These are phyloP conservation scores for Euschistus heros DNA, from an alignment of 1,140 invertebrate species.

Conservation along the genomic window DNA sequence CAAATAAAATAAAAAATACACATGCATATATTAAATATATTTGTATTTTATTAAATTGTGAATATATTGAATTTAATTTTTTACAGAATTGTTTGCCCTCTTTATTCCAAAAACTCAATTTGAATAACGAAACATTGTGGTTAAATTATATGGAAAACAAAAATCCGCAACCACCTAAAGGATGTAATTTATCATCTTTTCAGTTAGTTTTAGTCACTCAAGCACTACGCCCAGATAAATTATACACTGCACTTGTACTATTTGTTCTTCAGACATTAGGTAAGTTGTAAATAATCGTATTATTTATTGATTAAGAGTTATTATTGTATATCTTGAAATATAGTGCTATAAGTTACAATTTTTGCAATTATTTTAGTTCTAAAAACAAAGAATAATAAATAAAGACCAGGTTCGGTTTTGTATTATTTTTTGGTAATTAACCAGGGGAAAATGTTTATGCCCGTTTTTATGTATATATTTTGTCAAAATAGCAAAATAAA, in stretches of 20 bases:
- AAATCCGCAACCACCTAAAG: slow-evolving; percentile 33
- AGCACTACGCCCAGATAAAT: slow-evolving; percentile 67
- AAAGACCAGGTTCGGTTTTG: no score
- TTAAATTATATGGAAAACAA: slow-evolving; percentile 48
- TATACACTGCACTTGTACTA: slow-evolving; percentile 56
- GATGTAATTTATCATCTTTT: slow-evolving; percentile 51
- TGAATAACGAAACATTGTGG: slow-evolving; percentile 56
- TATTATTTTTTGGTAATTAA: no score
- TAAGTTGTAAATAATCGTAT: slow-evolving; percentile 28
- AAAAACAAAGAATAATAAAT: no score
- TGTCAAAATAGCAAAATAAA: no score
- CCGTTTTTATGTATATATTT: no score
- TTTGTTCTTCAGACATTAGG: slow-evolving; percentile 61
- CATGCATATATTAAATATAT: no score
- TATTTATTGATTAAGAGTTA: not conserved
- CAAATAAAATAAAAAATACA: no score
- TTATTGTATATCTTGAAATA: no score
- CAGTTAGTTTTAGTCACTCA: slow-evolving; percentile 75
- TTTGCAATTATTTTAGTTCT: no score
- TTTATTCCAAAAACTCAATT: slow-evolving; percentile 48
- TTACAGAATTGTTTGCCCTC: slow-evolving; percentile 44
- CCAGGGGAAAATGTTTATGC: no score
- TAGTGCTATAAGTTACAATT: no score
- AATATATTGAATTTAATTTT: slow-evolving; percentile 4
- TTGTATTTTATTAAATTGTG: no score